Evolutionary conservation across 2,797 vertebrate genomes (phyloP).

Genomic region (Pelobates cultripes): DNA sequence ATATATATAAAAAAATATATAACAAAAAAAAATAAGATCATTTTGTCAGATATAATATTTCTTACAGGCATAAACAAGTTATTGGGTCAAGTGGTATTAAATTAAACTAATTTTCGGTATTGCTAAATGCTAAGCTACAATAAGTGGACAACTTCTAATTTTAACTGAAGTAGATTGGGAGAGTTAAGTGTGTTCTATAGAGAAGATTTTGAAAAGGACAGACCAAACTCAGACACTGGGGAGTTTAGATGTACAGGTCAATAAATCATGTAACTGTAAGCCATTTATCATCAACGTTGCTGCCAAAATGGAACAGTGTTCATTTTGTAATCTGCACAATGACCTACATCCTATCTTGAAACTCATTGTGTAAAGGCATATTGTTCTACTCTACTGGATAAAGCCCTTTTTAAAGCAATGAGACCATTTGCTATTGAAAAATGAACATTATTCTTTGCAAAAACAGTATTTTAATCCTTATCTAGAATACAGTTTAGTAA

Average conservation of each 20-base stretch:
- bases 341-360: slow-evolving; percentile 21
- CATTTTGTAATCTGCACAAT: slow-evolving; percentile 16
- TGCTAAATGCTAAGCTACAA: too few relatives aligned
- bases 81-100: too few relatives aligned
- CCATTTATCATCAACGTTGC: slow-evolving; percentile 37
- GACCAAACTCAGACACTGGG: background rate
- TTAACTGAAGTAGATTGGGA: slow-evolving; percentile 10
- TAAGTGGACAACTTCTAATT: background rate
- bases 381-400: background rate
- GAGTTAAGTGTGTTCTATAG: slow-evolving; percentile 3
- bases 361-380: background rate
- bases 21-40: too few relatives aligned
- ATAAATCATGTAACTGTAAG: slow-evolving; percentile 39
- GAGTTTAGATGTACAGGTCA: slow-evolving; percentile 28
- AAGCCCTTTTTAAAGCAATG: background rate
- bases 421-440: background rate
- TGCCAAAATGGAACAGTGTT: slow-evolving; percentile 3
- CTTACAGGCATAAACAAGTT: too few relatives aligned
- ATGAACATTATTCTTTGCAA: too few relatives aligned
- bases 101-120: too few relatives aligned
- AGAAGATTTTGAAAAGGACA: slow-evolving; percentile 35
- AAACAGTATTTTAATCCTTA: too few relatives aligned
- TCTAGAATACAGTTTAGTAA: too few relatives aligned
- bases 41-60: too few relatives aligned
- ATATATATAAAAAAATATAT: too few relatives aligned